Percentiles rank a stretch among this genome's conserved stretches.
phyloP scores from a whole-genome alignment of 2,113 vertebrate species.

The Atherinomorus stipes region DNA sequence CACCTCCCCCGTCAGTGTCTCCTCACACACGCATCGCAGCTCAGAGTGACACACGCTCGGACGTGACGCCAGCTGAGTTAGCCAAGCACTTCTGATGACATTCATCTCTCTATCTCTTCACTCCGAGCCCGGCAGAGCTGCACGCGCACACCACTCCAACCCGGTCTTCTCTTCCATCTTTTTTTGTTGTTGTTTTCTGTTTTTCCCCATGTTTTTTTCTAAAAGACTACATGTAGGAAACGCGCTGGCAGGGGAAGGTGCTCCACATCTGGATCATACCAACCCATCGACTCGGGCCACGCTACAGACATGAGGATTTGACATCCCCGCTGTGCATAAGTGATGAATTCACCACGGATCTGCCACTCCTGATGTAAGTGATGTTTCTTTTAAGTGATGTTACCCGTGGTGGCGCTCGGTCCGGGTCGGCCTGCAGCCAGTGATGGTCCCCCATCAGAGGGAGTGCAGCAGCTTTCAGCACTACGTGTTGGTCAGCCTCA shows the following conservation, averaged over 20 bases:
- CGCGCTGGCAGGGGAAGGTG: constrained; percentile 45
- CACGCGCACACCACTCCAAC: neutral
- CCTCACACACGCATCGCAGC: constrained; percentile 67
- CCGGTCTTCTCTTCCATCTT: neutral
- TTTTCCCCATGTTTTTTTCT: neutral
- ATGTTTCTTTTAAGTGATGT: constrained; percentile 18
- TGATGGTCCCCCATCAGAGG: constrained; percentile 40
- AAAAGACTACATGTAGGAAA: constrained; percentile 23
- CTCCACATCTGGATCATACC: constrained; percentile 76
- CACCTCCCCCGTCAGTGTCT: constrained; percentile 68
- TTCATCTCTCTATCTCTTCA: constrained; percentile 18
- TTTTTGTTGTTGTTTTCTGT: neutral
- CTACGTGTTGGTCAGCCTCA: neutral
- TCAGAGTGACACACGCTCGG: constrained; percentile 74
- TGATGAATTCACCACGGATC: constrained; percentile 72
- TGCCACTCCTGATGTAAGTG: constrained; percentile 81
- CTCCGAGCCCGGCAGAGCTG: constrained; percentile 16
- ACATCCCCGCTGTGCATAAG: constrained; percentile 41
- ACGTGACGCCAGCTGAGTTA: constrained; percentile 73
- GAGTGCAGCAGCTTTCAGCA: constrained; percentile 10
- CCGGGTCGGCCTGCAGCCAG: constrained; percentile 46
- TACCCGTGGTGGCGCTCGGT: constrained; percentile 9
- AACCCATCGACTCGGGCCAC: constrained; percentile 47
- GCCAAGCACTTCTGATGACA: constrained; percentile 53
- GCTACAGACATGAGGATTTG: constrained; percentile 59